Percentiles rank a stretch among this genome's conserved stretches.
Conservation (phyloP, 2,888 invertebrate genomes). For the Prosapia bicincta region DNA sequence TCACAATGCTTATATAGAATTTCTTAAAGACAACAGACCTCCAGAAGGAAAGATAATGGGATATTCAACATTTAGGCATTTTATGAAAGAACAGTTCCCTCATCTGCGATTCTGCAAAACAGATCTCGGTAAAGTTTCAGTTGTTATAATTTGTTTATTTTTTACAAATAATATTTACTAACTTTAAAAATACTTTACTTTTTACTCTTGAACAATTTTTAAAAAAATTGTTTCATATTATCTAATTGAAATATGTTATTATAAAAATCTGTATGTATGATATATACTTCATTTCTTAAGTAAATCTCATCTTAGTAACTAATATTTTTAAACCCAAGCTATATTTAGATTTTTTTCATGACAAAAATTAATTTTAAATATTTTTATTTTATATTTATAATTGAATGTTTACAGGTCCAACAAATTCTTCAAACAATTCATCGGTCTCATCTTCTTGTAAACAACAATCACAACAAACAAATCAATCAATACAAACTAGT, state of each 20-base stretch:
- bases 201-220: too few relatives aligned
- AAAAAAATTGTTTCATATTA: too few relatives aligned
- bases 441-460: not conserved
- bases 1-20: slow-evolving; percentile 70
- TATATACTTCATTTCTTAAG: too few relatives aligned
- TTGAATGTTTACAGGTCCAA: not conserved
- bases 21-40: slow-evolving; percentile 63
- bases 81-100: slow-evolving; percentile 78
- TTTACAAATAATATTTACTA: too few relatives aligned
- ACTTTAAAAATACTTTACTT: too few relatives aligned
- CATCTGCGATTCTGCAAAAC: slow-evolving; percentile 33
- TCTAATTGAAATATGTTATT: too few relatives aligned
- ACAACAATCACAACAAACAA: not conserved
- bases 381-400: not conserved
- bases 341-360: too few relatives aligned
- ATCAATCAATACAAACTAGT: not conserved
- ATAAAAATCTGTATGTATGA: too few relatives aligned
- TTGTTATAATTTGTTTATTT: too few relatives aligned
- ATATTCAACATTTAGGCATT: slow-evolving; percentile 74
- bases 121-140: slow-evolving; percentile 32
- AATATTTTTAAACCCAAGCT: too few relatives aligned
- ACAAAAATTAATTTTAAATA: too few relatives aligned
- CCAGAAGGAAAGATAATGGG: slow-evolving; percentile 71
- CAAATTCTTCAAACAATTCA: not conserved
- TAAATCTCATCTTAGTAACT: too few relatives aligned